These are phyloP conservation scores for Neoniphon sammara DNA, from an alignment of 2,797 vertebrate genomes.

Conservation along the genomic window DNA sequence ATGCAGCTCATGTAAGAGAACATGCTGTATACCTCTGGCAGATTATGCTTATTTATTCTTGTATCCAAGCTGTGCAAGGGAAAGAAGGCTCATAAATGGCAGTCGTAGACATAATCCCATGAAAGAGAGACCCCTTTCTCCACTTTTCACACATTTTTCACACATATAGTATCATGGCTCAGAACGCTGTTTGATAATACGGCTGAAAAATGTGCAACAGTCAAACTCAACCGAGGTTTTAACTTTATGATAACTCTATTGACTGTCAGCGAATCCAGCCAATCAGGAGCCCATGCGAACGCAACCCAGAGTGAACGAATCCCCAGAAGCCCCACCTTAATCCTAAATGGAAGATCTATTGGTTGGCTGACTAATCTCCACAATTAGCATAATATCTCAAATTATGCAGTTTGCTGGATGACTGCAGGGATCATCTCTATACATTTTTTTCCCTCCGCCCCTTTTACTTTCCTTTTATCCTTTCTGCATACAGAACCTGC, in stretches of 20 bases:
- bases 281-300: slow-evolving; percentile 14
- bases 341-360: slow-evolving; percentile 36
- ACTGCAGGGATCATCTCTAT: slow-evolving; percentile 51
- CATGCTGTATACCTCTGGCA: slow-evolving; percentile 8
- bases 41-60: slow-evolving; percentile 22
- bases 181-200: slow-evolving; percentile 1
- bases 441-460: slow-evolving; percentile 19
- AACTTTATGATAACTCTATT: slow-evolving; percentile 16
- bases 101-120: slow-evolving; percentile 27
- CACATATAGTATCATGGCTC: slow-evolving; percentile 4
- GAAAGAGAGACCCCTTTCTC: background rate
- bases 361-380: slow-evolving; percentile 47
- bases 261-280: slow-evolving; percentile 13
- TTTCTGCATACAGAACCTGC: slow-evolving; percentile 29
- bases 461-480: slow-evolving; percentile 26
- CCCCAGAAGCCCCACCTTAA: slow-evolving; percentile 36
- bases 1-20: slow-evolving; percentile 5
- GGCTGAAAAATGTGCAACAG: slow-evolving; percentile 16
- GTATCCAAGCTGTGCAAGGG: slow-evolving; percentile 8
- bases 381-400: slow-evolving; percentile 56
- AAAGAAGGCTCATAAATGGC: background rate
- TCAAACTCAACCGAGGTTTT: slow-evolving; percentile 23
- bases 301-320: slow-evolving; percentile 28
- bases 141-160: slow-evolving; percentile 6
- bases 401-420: slow-evolving; percentile 16